Evolutionary conservation across 2,797 vertebrate species (phyloP), one percentile per base, ranked within the genome.

Genomic region (Poeciliopsis turneri): DNA sequence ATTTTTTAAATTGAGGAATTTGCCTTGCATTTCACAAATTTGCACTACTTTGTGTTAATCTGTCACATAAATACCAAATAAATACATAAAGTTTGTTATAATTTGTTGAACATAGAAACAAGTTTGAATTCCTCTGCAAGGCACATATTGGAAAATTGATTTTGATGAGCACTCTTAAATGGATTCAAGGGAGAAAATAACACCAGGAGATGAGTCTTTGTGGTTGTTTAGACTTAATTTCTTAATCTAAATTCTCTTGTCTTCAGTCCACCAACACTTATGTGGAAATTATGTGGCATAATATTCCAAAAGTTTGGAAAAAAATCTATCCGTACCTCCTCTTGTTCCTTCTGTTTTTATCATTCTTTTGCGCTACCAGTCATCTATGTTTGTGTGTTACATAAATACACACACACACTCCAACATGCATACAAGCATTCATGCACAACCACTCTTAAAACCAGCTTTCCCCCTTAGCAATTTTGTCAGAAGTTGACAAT

Each of bases 401-500:
- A 85, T 68, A 87, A 79, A 82, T 61, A 83, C 82, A 80, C 76
- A 82, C 80, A 80, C 70, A 78, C 76, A 89, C 74, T 76, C 79
- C 88, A 87, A 92, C 79, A 84, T 87, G 84, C 82, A 89, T 86
- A 88, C 82, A 90, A 80, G 74, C 82, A 90, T 77, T 87, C 90
- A 84, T 95, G 96, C 96, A 96, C 96, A 95, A 94, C 75, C 87
- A 82, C 84, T 90, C 91, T 92, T 94, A 90, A 93, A 94, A 94
- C 90, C 77, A 66, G 84, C 81, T 82, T 85, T 86, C 89, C 88
- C 97, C 90, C 90, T 96, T 96, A 97, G 97, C 97, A 97, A 98
- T 99, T 99, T 99, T 98, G 97, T 98, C 97, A 97, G 97, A 98
- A 97, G 97, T 97, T 97, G 97, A 98, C 98, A 99, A 97, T 99